Conservation (phyloP, 2,888 invertebrate genomes). For the Ctena decussata region DNA sequence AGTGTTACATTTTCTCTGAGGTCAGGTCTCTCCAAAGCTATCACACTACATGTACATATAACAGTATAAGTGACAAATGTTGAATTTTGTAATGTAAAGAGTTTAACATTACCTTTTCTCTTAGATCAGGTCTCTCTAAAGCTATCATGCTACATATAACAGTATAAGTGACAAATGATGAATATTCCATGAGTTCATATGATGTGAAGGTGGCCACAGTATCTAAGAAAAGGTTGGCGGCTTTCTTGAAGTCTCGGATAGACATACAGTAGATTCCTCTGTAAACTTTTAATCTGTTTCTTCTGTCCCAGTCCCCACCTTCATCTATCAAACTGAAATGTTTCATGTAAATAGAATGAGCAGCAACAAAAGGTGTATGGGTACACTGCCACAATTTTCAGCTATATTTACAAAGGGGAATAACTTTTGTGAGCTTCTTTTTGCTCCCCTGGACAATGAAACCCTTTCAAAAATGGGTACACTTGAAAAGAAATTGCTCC, state of each 20-base stretch:
- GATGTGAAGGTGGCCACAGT: conserved; percentile 99
- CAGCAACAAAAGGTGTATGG: too few relatives aligned
- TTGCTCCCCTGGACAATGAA: too few relatives aligned
- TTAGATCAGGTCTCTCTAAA: conserved; percentile 92
- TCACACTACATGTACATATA: conserved; percentile 93
- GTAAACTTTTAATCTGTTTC: conserved; percentile 97
- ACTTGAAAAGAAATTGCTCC: too few relatives aligned
- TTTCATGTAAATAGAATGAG: too few relatives aligned
- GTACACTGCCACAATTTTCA: too few relatives aligned
- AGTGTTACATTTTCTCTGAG: conserved; percentile 92
- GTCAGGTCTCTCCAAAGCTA: conserved; percentile 93
- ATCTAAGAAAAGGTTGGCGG: conserved; percentile 98
- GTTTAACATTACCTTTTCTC: conserved; percentile 93
- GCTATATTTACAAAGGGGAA: too few relatives aligned
- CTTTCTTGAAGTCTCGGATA: conserved; percentile 97
- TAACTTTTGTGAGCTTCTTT: too few relatives aligned
- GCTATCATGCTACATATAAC: conserved; percentile 95
- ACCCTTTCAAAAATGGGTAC: too few relatives aligned
- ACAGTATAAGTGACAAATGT: conserved; percentile 94
- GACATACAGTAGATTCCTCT: conserved; percentile 97
- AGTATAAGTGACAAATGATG: conserved; percentile 93
- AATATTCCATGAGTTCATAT: conserved; percentile 99
- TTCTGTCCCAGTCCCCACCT: conserved; percentile 99
- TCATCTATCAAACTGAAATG: conserved; percentile 93
- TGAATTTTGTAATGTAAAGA: too few relatives aligned